Evolutionary conservation across 2,113 vertebrate species (phyloP).

Genomic region (Phyllostomus hastatus): DNA sequence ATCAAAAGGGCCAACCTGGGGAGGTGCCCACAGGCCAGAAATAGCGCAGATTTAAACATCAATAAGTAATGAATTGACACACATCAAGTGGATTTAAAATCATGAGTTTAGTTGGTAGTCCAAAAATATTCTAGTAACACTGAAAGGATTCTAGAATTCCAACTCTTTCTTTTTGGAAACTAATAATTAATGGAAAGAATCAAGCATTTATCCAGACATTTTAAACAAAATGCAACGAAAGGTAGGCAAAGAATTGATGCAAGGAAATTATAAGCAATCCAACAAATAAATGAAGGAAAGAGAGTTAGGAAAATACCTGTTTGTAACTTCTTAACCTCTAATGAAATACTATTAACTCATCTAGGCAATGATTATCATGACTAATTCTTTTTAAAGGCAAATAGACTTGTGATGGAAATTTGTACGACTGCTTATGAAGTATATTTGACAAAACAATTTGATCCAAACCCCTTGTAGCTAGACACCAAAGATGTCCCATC

Average conservation of each 20-base stretch:
- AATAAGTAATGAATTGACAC: background rate
- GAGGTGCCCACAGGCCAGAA: background rate
- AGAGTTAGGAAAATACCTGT: background rate
- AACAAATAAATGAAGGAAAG: slow-evolving; percentile 1
- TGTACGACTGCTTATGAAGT: background rate
- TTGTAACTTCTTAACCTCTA: background rate
- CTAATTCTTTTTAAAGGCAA: background rate
- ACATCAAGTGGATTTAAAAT: background rate
- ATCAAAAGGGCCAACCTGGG: background rate
- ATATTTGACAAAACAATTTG: background rate
- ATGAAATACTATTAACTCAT: background rate
- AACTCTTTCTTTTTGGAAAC: background rate
- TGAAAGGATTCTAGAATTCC: background rate
- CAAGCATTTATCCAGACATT: background rate
- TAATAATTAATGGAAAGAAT: background rate
- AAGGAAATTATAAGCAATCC: background rate
- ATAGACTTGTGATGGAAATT: background rate
- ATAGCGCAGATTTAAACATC: background rate
- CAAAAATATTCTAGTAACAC: background rate
- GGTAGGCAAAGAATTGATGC: background rate
- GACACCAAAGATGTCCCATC: background rate
- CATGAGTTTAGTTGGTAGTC: background rate
- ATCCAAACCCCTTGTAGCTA: background rate
- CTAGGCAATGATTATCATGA: background rate
- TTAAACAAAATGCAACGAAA: background rate